Percentiles rank a stretch among this genome's conserved stretches.
Evolutionary conservation across 2,888 invertebrate species (phyloP).

Genomic region (Drosophila monieri): DNA sequence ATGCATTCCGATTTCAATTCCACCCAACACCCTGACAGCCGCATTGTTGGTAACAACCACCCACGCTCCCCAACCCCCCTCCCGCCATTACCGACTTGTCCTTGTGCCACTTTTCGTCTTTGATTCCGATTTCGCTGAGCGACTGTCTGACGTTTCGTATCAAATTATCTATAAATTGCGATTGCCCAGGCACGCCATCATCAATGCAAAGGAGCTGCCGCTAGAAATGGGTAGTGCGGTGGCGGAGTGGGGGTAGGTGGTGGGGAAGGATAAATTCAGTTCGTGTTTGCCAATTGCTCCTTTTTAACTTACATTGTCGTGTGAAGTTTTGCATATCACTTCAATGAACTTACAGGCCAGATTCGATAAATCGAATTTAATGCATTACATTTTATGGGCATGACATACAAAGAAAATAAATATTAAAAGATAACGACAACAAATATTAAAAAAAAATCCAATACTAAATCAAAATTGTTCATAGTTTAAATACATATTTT

Average conservation of each 20-base stretch:
- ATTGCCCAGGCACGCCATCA: constrained; percentile 62
- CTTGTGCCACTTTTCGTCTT: constrained; percentile 63
- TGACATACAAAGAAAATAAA: too few relatives aligned
- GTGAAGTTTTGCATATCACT: constrained; percentile 54
- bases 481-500: too few relatives aligned
- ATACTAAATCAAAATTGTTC: too few relatives aligned
- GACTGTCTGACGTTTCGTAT: constrained; percentile 59
- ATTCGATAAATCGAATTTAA: not conserved
- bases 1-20: constrained; percentile 60
- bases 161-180: constrained; percentile 74
- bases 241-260: constrained; percentile 1
- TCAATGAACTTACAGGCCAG: constrained; percentile 44
- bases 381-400: too few relatives aligned
- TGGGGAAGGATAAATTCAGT: constrained; percentile 20
- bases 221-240: constrained; percentile 4
- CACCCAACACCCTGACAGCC: constrained; percentile 50
- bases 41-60: not conserved
- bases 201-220: constrained; percentile 48
- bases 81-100: constrained; percentile 41
- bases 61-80: not conserved
- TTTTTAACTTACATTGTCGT: constrained; percentile 47
- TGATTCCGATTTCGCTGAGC: constrained; percentile 37
- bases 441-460: too few relatives aligned
- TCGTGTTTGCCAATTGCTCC: constrained; percentile 34
- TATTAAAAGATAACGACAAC: too few relatives aligned